These are phyloP conservation scores for Leptobrachium leishanense DNA, from an alignment of 2,113 vertebrate genomes.

Conservation along the genomic window DNA sequence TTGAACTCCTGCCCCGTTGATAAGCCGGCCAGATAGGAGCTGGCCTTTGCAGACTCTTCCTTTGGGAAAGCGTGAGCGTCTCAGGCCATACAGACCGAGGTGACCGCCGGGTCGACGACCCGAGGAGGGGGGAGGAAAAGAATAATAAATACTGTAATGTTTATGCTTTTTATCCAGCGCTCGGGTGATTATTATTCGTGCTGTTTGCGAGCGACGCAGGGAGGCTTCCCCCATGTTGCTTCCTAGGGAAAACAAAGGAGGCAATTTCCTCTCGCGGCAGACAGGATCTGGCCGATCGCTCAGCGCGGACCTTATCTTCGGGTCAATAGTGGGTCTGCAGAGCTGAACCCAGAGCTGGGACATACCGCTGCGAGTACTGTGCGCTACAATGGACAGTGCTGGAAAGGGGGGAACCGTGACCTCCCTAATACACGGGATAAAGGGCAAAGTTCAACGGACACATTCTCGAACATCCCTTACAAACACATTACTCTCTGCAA, in stretches of 20 bases:
- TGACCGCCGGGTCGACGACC: constrained; percentile 75
- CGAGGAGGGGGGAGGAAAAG: constrained; percentile 49
- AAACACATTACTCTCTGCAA: too few relatives aligned
- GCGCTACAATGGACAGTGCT: neutral
- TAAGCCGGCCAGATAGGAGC: constrained; percentile 74
- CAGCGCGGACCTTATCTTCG: constrained; percentile 28
- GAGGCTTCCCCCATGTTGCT: constrained; percentile 7
- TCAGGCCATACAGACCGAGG: constrained; percentile 70
- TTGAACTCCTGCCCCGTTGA: constrained; percentile 76
- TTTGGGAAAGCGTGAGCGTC: constrained; percentile 69
- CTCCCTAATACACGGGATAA: neutral
- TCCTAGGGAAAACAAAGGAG: constrained; percentile 42
- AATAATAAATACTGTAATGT: constrained; percentile 78
- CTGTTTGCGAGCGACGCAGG: neutral
- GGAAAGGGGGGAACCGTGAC: neutral
- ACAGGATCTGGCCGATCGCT: constrained; percentile 41
- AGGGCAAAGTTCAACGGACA: too few relatives aligned
- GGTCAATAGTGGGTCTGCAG: constrained; percentile 11
- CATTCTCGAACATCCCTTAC: too few relatives aligned
- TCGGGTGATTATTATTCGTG: constrained; percentile 60
- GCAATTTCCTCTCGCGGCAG: constrained; percentile 30
- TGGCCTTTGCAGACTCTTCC: constrained; percentile 73
- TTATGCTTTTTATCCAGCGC: constrained; percentile 74
- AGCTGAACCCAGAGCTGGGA: neutral
- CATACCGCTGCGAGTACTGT: constrained; percentile 1